Evolutionary conservation across 2,797 vertebrate genomes (phyloP).

Genomic region (Coreius guichenoti): DNA sequence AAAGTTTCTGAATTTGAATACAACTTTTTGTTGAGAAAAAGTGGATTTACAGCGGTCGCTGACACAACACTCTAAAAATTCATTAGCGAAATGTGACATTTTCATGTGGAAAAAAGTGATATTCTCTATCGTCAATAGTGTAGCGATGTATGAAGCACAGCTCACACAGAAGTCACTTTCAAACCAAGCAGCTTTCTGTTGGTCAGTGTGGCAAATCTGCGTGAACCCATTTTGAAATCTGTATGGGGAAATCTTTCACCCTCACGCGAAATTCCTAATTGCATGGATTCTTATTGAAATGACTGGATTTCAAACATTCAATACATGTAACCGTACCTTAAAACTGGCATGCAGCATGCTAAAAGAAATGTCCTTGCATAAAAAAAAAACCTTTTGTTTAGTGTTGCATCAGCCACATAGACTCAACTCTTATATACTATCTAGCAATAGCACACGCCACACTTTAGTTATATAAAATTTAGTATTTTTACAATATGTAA

Average conservation of each 20-base stretch:
- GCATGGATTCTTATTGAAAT: not conserved
- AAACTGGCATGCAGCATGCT: not conserved
- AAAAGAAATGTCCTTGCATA: not conserved
- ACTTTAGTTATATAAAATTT: not conserved
- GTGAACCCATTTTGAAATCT: not conserved
- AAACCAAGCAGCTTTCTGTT: not conserved
- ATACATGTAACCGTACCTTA: not conserved
- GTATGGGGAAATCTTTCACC: not conserved
- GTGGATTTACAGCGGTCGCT: too few relatives aligned
- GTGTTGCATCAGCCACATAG: not conserved
- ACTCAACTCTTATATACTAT: not conserved
- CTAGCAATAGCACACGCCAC: too few relatives aligned
- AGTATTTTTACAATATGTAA: not conserved
- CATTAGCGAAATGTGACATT: not conserved
- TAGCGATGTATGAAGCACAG: too few relatives aligned
- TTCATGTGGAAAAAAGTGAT: too few relatives aligned
- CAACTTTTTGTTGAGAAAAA: not conserved
- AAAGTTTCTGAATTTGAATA: not conserved
- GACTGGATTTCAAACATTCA: not conserved
- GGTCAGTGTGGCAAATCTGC: not conserved
- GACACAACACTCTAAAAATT: too few relatives aligned
- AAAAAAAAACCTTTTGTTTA: not conserved
- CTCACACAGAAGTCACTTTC: too few relatives aligned
- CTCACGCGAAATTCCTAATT: not conserved
- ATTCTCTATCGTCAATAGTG: too few relatives aligned